Evolutionary conservation across 2,888 invertebrate genomes (phyloP), one percentile per base, ranked within the genome.

Genomic region (Thereva unica): DNA sequence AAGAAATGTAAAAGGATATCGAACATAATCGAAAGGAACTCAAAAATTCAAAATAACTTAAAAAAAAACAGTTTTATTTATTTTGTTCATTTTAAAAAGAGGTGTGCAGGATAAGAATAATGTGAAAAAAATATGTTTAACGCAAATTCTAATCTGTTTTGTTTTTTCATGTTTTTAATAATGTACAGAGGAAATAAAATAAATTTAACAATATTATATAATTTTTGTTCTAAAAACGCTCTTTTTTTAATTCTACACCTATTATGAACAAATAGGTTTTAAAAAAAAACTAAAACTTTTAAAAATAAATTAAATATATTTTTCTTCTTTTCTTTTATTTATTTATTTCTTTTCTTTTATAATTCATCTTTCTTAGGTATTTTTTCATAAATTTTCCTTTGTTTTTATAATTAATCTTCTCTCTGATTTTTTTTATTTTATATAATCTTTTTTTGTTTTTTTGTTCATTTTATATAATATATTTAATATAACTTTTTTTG

Each of bases 1-100:
- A 61, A 50, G 50, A 61, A 61, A 61, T 50, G 23, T 49, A 61
- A 49, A 50, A 40, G 34, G 50, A 61, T 50, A 50, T 50, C 49
- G 37, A 40, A 47, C 34, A 23, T 23, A 61, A 49, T 40, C 41
- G 50, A 61, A 44, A n/a, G 2, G 8, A 9, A 9, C n/a, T 2
- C 8, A 9, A 40, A 9, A 41, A 23, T 34, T 50, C 50, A 49
- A 38, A 34, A 50, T 40, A 34, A 4, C 47, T 61, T 40, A 61
- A 61, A 61, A 34, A 9, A 61, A 40, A 23, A 23, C 23, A 23
- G 1, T 23, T 23, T 23, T 23, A 23, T 41, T 5, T 50, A 34
- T 2, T 6, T n/a, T 9, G 47, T 59, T 35, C 12, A 37, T 6
- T 9, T 55, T 10, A 12, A 23, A 2, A 23, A 23, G 23, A n/a